Evolutionary conservation across 2,888 invertebrate species (phyloP).

Genomic region (Tortrix viridana): DNA sequence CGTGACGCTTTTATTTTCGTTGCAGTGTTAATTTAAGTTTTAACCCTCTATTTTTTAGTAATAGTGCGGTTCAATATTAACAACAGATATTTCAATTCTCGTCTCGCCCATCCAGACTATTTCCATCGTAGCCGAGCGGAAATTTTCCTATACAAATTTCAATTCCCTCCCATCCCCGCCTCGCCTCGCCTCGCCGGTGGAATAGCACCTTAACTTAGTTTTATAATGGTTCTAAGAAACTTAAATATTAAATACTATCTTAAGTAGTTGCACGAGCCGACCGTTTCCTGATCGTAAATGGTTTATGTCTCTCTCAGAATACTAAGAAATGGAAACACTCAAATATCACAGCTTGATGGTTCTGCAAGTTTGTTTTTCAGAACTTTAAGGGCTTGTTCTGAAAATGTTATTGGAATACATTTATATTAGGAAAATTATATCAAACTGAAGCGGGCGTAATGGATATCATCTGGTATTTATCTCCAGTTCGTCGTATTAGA

Average conservation of each 20-base stretch:
- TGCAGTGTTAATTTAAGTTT: too few species aligned
- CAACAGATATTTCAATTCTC: too few species aligned
- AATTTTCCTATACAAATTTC: too few species aligned
- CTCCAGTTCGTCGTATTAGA: too few species aligned
- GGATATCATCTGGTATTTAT: not conserved
- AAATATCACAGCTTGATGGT: conserved; percentile 10
- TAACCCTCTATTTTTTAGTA: too few species aligned
- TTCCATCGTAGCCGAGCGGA: too few species aligned
- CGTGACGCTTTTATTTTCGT: too few species aligned
- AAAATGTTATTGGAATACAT: not conserved
- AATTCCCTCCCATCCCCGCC: too few species aligned
- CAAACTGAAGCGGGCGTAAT: not conserved
- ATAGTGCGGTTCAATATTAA: too few species aligned
- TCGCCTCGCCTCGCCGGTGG: too few species aligned
- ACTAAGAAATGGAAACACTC: conserved; percentile 51
- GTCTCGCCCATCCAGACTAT: too few species aligned
- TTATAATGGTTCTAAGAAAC: conserved; percentile 20
- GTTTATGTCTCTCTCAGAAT: conserved; percentile 61
- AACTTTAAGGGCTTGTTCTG: not conserved
- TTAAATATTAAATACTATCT: conserved; percentile 26
- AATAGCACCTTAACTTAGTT: too few species aligned
- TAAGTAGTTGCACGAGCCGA: conserved; percentile 40
- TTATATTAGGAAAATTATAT: not conserved
- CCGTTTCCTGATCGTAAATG: conserved; percentile 64
- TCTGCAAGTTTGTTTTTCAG: conserved; percentile 18